Evolutionary conservation across 2,113 vertebrate species (phyloP).

Genomic region (Pterophyllum scalare): DNA sequence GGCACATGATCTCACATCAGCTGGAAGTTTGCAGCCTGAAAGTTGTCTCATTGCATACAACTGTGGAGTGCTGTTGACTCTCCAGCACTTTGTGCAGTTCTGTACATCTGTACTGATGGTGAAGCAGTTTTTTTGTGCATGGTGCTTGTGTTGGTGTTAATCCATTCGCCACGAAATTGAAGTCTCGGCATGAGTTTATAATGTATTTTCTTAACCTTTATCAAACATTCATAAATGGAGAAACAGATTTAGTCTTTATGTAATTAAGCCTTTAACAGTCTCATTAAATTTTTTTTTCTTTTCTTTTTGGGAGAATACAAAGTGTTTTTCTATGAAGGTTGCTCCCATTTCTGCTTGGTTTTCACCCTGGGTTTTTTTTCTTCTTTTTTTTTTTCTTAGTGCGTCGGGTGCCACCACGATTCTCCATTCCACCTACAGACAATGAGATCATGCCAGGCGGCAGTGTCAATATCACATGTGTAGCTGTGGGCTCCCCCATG

Average conservation of each 20-base stretch:
- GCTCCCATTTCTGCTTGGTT: conserved; percentile 47
- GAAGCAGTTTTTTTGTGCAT: conserved; percentile 84
- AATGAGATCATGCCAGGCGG: conserved; percentile 99
- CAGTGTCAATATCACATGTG: conserved; percentile 98
- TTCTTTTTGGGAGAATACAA: conserved; percentile 18
- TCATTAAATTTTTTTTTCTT: neutral
- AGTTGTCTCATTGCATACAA: conserved; percentile 84
- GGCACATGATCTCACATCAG: conserved; percentile 87
- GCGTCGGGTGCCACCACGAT: conserved; percentile 95
- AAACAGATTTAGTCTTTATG: conserved; percentile 21
- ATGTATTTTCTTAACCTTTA: conserved; percentile 55
- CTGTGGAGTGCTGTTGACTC: conserved; percentile 83
- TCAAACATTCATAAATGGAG: conserved; percentile 42
- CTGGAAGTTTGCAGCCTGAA: conserved; percentile 86
- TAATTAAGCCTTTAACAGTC: neutral
- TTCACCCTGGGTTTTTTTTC: conserved; percentile 46
- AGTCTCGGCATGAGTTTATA: conserved; percentile 79
- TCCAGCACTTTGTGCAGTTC: conserved; percentile 83
- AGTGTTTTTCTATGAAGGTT: neutral
- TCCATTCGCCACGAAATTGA: conserved; percentile 75
- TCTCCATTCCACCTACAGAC: conserved; percentile 98
- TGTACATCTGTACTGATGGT: conserved; percentile 72
- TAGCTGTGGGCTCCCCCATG: conserved; percentile 99
- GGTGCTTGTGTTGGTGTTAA: conserved; percentile 84
- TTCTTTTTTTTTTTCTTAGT: conserved; percentile 86